Evolutionary conservation across 2,797 vertebrate genomes (phyloP).

Genomic region (Sebastolobus alascanus): DNA sequence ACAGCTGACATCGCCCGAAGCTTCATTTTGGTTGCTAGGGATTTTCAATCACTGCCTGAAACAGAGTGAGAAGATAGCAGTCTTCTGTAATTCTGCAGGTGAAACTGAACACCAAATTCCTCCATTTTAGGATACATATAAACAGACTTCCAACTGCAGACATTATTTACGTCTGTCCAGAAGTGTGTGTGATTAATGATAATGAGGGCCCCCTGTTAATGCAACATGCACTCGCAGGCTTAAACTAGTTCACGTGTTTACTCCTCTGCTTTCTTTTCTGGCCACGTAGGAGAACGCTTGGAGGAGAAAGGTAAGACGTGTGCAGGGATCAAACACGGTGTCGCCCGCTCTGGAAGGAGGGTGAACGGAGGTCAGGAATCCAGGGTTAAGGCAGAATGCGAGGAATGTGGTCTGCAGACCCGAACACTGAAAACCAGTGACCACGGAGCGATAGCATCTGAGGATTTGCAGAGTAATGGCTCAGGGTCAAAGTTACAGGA

Average conservation of each 20-base stretch:
- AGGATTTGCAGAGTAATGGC: conserved; percentile 50
- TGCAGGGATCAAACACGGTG: conserved; percentile 45
- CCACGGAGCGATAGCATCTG: conserved; percentile 41
- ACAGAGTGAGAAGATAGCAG: not conserved
- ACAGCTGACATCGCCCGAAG: not conserved
- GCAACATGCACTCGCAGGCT: conserved; percentile 10
- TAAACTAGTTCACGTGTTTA: conserved; percentile 38
- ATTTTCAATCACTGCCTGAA: conserved; percentile 8
- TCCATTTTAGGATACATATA: not conserved
- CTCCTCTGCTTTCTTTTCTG: conserved; percentile 17
- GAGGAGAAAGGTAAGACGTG: conserved; percentile 42
- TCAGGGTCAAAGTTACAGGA: conserved; percentile 53
- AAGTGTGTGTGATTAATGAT: conserved; percentile 44
- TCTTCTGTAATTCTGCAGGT: not conserved
- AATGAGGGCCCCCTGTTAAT: conserved; percentile 30
- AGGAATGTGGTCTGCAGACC: conserved; percentile 75
- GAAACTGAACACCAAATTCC: not conserved
- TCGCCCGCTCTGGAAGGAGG: conserved; percentile 46
- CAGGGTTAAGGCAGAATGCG: conserved; percentile 65
- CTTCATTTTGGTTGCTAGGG: not conserved
- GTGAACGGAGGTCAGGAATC: conserved; percentile 71
- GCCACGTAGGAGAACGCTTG: not conserved
- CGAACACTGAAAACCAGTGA: conserved; percentile 40
- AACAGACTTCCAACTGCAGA: conserved; percentile 5
- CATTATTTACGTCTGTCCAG: conserved; percentile 4